Evolutionary conservation across 2,113 vertebrate genomes (phyloP).

Genomic region (Tauraco erythrolophus): DNA sequence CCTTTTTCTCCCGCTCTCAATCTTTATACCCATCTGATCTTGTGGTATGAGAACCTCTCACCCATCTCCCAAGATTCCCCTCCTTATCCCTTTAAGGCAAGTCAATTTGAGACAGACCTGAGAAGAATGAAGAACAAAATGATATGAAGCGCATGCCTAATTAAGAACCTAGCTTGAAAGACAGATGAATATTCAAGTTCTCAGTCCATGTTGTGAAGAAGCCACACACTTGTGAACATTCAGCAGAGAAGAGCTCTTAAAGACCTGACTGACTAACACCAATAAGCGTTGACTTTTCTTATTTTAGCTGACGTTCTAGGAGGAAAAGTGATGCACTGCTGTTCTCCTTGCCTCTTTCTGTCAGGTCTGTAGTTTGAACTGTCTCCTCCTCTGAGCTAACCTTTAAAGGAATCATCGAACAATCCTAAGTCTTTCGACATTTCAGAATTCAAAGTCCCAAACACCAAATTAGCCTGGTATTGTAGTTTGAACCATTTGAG

Average conservation of each 20-base stretch:
- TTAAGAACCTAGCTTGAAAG: not conserved
- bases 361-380: not conserved
- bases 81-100: not conserved
- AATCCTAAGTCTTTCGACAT: not conserved
- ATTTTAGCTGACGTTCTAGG: not conserved
- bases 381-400: not conserved
- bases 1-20: not conserved
- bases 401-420: not conserved
- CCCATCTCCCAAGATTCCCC: not conserved
- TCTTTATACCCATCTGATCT: not conserved
- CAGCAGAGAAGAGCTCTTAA: not conserved
- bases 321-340: not conserved
- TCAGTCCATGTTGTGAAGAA: not conserved
- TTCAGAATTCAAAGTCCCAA: not conserved
- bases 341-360: not conserved
- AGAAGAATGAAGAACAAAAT: slow-evolving; percentile 11
- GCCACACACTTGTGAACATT: not conserved
- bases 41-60: not conserved
- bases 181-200: not conserved
- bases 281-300: not conserved
- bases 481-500: not conserved
- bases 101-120: not conserved
- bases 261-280: not conserved
- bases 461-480: not conserved
- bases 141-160: not conserved